Percentiles rank a stretch among this genome's conserved stretches.
Conservation (phyloP, 1,140 invertebrate genomes). For the Anastrepha ludens region DNA sequence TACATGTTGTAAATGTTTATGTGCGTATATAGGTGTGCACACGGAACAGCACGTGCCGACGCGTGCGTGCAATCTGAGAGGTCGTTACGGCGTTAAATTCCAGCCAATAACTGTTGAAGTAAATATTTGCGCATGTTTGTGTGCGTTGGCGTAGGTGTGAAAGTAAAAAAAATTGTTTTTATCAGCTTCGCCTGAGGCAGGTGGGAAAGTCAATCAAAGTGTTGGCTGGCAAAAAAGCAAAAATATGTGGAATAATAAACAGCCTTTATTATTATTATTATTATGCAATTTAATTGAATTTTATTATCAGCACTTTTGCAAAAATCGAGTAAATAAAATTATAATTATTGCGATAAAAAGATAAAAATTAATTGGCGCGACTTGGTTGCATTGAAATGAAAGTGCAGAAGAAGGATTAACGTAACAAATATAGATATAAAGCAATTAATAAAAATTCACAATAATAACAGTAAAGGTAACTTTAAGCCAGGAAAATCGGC, state of each 20-base stretch:
- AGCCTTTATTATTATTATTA: constrained; percentile 47
- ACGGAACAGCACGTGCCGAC: constrained; percentile 3
- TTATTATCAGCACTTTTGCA: constrained; percentile 40
- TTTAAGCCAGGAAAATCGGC: no score
- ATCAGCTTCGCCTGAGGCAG: not conserved
- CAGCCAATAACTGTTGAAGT: not conserved
- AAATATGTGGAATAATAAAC: constrained; percentile 61
- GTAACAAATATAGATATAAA: no score
- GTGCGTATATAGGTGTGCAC: not conserved
- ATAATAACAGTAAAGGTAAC: no score
- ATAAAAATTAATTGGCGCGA: not conserved
- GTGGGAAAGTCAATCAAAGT: constrained; percentile 41
- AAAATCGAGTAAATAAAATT: constrained; percentile 42
- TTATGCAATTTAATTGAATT: constrained; percentile 43
- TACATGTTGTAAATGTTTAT: not conserved
- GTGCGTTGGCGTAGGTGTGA: not conserved
- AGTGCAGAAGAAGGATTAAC: not conserved
- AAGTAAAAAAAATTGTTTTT: not conserved
- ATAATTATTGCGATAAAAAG: constrained; percentile 40
- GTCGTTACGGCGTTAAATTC: not conserved
- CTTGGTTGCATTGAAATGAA: not conserved
- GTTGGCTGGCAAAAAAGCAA: constrained; percentile 56
- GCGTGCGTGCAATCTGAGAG: not conserved
- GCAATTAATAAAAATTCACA: no score
- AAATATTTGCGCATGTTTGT: not conserved